Conservation (phyloP, 2,888 invertebrate species). For the Caenorhabditis sp. region DNA sequence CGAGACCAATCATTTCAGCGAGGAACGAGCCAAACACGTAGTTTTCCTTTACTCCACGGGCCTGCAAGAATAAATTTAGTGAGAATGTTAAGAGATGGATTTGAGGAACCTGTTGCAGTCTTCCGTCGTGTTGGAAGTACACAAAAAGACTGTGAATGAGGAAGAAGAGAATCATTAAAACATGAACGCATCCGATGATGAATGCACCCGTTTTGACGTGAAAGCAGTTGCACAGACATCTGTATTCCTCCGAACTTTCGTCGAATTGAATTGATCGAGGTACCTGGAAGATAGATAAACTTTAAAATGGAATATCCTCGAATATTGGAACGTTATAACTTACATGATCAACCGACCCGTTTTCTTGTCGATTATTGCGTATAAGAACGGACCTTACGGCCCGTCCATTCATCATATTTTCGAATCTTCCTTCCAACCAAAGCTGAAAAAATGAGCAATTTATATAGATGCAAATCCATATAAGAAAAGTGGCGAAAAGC, state of each 20-base stretch:
- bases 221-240: conserved; percentile 78
- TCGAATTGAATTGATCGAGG: conserved; percentile 77
- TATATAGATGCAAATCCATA: background rate
- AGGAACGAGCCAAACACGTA: conserved; percentile 69
- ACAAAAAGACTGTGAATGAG: conserved; percentile 76
- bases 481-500: conserved; percentile 8
- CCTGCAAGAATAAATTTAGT: conserved; percentile 45
- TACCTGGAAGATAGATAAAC: conserved; percentile 51
- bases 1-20: conserved; percentile 67
- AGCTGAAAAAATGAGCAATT: conserved; percentile 22
- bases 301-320: too few species aligned
- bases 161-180: conserved; percentile 74
- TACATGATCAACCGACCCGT: conserved; percentile 66
- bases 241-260: conserved; percentile 75
- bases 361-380: conserved; percentile 69
- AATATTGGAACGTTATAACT: too few species aligned
- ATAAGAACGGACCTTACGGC: conserved; percentile 73
- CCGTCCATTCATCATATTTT: conserved; percentile 75
- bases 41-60: conserved; percentile 66
- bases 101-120: conserved; percentile 56
- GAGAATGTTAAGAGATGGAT: background rate
- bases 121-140: conserved; percentile 74
- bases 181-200: conserved; percentile 72
- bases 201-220: conserved; percentile 78
- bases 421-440: conserved; percentile 54